These are phyloP conservation scores for Battus philenor DNA, from an alignment of 1,140 invertebrate species.

Conservation along the genomic window DNA sequence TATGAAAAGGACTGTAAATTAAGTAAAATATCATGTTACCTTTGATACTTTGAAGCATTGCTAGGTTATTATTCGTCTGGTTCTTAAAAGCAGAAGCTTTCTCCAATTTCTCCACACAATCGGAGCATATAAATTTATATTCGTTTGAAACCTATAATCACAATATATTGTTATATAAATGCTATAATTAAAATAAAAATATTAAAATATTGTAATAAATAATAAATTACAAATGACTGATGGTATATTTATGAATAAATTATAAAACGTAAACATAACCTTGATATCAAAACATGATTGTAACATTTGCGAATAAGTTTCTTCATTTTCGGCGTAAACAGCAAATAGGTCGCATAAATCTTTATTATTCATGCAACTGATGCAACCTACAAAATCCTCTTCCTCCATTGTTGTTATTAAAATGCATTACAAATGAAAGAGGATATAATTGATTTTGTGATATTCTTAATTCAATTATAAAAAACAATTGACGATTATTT, in stretches of 20 bases:
- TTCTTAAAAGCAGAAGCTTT: constrained; percentile 39
- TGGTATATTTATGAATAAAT: no score
- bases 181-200: background rate
- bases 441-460: constrained; percentile 10
- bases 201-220: constrained; percentile 7
- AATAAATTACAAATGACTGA: background rate
- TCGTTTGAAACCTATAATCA: constrained; percentile 39
- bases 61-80: constrained; percentile 39
- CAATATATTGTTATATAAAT: constrained; percentile 9
- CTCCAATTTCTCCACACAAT: constrained; percentile 44
- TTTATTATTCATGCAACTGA: constrained; percentile 59
- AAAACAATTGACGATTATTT: background rate
- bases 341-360: constrained; percentile 69
- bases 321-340: constrained; percentile 51
- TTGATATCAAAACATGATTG: constrained; percentile 62
- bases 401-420: constrained; percentile 46
- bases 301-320: constrained; percentile 62
- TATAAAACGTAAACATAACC: constrained; percentile 36
- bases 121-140: constrained; percentile 47
- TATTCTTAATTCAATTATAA: constrained; percentile 8
- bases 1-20: no score
- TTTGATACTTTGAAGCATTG: constrained; percentile 45
- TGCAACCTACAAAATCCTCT: constrained; percentile 65
- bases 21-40: no score
- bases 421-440: constrained; percentile 29